These are phyloP conservation scores for Gadopsis bispinosus DNA, from an alignment of 2,797 vertebrate species.

Conservation along the genomic window DNA sequence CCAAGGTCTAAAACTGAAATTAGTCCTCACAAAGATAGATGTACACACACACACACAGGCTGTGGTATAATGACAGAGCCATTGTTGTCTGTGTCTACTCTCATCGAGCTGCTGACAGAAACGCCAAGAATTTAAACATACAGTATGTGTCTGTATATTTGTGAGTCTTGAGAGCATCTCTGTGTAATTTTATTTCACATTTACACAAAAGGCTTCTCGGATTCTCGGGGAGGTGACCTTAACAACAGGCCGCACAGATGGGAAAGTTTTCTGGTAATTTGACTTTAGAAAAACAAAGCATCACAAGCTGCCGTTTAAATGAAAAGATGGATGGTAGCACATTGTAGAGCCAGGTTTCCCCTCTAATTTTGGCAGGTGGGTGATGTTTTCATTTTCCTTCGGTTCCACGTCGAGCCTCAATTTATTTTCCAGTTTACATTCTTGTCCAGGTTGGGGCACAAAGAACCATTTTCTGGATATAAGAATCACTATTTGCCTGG, in stretches of 20 bases:
- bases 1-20: slow-evolving; percentile 1
- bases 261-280: slow-evolving; percentile 70
- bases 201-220: slow-evolving; percentile 49
- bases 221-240: slow-evolving; percentile 32
- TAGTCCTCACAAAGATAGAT: not conserved
- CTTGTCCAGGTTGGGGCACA: slow-evolving; percentile 36
- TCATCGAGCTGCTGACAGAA: slow-evolving; percentile 23
- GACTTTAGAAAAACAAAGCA: slow-evolving; percentile 54
- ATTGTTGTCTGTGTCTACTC: slow-evolving; percentile 28
- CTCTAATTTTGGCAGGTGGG: slow-evolving; percentile 52
- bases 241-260: slow-evolving; percentile 70
- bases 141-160: slow-evolving; percentile 35
- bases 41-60: not conserved
- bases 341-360: slow-evolving; percentile 37
- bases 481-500: slow-evolving; percentile 16
- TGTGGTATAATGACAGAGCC: slow-evolving; percentile 28
- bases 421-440: slow-evolving; percentile 63
- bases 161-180: slow-evolving; percentile 24
- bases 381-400: slow-evolving; percentile 53
- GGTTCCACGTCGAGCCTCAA: slow-evolving; percentile 25
- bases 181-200: slow-evolving; percentile 58
- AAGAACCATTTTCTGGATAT: slow-evolving; percentile 28
- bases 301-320: slow-evolving; percentile 54
- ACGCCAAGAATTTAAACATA: slow-evolving; percentile 40
- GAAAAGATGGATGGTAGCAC: slow-evolving; percentile 44